Evolutionary conservation across 2,888 invertebrate species (phyloP).

Genomic region (Lithophane semibrunnea): DNA sequence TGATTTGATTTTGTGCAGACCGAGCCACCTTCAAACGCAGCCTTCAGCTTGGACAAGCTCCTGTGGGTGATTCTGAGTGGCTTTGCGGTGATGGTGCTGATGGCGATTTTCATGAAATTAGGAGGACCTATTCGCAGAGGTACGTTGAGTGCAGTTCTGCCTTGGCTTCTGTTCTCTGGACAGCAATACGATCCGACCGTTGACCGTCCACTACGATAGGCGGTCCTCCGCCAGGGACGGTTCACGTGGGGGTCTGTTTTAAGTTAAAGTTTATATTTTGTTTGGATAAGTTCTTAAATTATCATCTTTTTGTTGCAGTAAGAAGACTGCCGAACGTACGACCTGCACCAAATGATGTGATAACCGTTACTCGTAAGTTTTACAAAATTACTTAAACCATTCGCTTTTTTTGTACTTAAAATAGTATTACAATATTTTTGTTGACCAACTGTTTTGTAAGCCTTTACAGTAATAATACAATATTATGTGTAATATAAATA

Average conservation of each 20-base stretch:
- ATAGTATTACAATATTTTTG: background rate
- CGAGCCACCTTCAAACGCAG: background rate
- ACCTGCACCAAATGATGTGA: conserved; percentile 72
- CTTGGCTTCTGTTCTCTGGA: background rate
- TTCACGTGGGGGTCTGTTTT: background rate
- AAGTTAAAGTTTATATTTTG: background rate
- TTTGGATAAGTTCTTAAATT: background rate
- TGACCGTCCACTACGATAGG: background rate
- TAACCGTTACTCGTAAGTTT: conserved; percentile 79
- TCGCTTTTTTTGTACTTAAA: background rate
- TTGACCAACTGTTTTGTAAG: background rate
- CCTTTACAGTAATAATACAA: background rate
- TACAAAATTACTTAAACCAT: background rate
- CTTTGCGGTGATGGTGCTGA: conserved; percentile 17
- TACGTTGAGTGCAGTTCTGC: conserved; percentile 3
- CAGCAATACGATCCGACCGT: background rate
- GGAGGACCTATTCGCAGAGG: conserved; percentile 33
- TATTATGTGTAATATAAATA: background rate
- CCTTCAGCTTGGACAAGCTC: conserved; percentile 15
- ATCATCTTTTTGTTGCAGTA: conserved; percentile 45
- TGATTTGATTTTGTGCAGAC: conserved; percentile 5
- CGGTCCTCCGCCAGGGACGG: background rate
- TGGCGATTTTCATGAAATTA: conserved; percentile 41
- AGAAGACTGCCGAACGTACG: conserved; percentile 67
- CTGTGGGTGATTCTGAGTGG: conserved; percentile 32